Evolutionary conservation across 2,113 vertebrate species (phyloP), one percentile per base, ranked within the genome.

Genomic region (Grallaria varia): DNA sequence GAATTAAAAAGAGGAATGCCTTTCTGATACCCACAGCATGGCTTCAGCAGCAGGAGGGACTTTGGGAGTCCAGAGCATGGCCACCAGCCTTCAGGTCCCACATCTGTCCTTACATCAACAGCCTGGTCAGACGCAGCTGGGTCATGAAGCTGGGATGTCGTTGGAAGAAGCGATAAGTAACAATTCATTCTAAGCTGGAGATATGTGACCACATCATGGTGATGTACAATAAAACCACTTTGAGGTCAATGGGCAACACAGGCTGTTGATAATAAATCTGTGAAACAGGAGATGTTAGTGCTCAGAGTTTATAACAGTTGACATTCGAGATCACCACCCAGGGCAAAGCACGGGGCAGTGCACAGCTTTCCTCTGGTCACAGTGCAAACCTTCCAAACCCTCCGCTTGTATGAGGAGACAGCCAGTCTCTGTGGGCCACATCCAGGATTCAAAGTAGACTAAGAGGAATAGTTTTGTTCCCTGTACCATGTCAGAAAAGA

Each of bases 261-360:
- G 60, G 69, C 76, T 90, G 90, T 59, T 90, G 93, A 72, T 90
- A 93, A 97, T 88, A 97, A 96, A 96, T 95, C 92, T 73, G 75
- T 74, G 90, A 92, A 96, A 94, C 37, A 64, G 84, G 83, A 81
- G 73, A 69, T 88, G 83, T 93, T 90, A 94, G 96, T 45, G 39
- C 93, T 84, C 45, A 33, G 75, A 63, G 76, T 94, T 96, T 84
- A 90, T 90, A 92, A 47, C 76, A 63, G 90, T 73, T 95, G 91
- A 91, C 94, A 93, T 89, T 92, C 37, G n/a, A 66, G 84, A 94
- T 95, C 85, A 95, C 71, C 95, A 94, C 90, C 88, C 79, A 90
- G 92, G 60, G 68, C 79, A 95, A 71, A 89, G 84, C 93, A 60
- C 13, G 2, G 90, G 92, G 67, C 88, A 91, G 78, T 56, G 78